Base-by-base conservation (phyloP, 2,797 vertebrate genomes). In the Pseudopleuronectes americanus region DNA sequence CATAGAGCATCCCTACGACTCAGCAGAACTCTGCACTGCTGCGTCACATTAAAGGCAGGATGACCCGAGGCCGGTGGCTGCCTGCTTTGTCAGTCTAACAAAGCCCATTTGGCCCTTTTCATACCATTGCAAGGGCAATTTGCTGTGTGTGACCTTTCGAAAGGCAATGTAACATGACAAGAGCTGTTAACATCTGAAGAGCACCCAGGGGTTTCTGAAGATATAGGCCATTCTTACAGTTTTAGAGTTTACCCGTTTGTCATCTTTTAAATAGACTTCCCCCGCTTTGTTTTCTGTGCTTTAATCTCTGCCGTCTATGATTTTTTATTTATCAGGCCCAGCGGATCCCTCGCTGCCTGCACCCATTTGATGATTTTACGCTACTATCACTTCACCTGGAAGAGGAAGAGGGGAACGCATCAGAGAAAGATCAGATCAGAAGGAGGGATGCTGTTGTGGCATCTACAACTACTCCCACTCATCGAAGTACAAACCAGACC, bases 131-230 rank as follows among this genome's bases (percentile, higher is more conserved):
- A 83, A 85, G 70, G 86, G 79, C 86, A 86, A 85, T 89, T 87
- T 88, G 79, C 86, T 81, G 79, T 84, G 81, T 87, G 83, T 89
- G 89, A 92, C 92, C 92, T 92, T 93, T 91, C 21, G 52, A 87
- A 81, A 80, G 80, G 88, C 86, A 79, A 89, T 84, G 83, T 78
- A 89, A 91, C 81, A 87, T 91, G 91, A 92, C 91, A 93, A 88
- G 79, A 84, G 81, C 73, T 79, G 85, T 92, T 92, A 91, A 71
- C 68, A 64, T 90, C 84, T 78, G 70, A 85, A 51, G 64, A 82
- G 61, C 68, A 85, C 88, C 85, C 60, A 64, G 23, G 85, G 86
- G 68, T 72, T 83, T 88, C 67, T 75, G 65, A 78, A 77, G 83
- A 88, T 88, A 85, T 79, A 61, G 67, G 74, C 68, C 65, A 57